Conservation (phyloP, 2,113 vertebrate species). For the Platysternon megacephalum region DNA sequence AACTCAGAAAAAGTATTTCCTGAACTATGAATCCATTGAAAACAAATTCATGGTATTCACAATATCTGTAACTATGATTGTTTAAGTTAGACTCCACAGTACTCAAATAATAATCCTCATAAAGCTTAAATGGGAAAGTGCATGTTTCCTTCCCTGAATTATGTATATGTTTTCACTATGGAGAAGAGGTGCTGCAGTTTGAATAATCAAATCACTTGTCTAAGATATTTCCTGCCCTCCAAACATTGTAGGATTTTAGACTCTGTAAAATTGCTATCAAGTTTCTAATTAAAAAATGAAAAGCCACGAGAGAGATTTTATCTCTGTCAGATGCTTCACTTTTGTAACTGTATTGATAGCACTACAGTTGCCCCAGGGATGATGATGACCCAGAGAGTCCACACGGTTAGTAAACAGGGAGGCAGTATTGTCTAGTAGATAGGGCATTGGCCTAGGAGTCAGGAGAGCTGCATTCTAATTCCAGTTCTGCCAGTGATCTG, state of each 20-base stretch:
- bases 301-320: rapidly evolving
- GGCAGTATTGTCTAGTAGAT: neutral
- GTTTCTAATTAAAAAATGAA: neutral
- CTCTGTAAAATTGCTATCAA: rapidly evolving
- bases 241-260: neutral
- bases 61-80: neutral
- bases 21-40: neutral
- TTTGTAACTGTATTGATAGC: neutral
- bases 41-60: neutral
- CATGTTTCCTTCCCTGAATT: neutral
- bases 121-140: neutral
- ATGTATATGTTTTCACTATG: neutral
- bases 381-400: neutral
- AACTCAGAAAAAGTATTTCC: neutral
- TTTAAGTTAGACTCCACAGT: neutral
- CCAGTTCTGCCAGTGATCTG: neutral
- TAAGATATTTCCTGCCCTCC: neutral
- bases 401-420: neutral
- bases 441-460: neutral
- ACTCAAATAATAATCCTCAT: neutral
- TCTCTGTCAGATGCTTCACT: rapidly evolving
- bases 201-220: neutral
- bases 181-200: neutral
- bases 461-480: neutral
- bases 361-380: neutral